Conservation (phyloP, 2,113 vertebrate species). For the Halcyon senegalensis region DNA sequence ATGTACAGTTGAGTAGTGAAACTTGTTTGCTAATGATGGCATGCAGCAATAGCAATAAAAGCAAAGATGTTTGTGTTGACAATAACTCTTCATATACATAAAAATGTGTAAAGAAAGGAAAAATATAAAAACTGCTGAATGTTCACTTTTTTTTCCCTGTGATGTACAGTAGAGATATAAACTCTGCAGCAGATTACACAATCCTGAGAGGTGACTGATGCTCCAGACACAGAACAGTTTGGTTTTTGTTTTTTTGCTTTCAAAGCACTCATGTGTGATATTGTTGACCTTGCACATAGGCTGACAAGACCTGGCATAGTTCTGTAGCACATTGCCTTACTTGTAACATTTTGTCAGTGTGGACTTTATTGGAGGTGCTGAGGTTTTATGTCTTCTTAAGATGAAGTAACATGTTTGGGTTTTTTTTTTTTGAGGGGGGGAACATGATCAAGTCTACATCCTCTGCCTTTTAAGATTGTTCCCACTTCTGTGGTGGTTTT, state of each 20-base stretch:
- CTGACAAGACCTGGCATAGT: accelerated
- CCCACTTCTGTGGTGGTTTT: background rate
- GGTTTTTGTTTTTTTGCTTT: background rate
- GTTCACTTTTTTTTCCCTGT: slow-evolving; percentile 24
- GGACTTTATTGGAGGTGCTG: background rate
- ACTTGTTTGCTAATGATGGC: slow-evolving; percentile 64
- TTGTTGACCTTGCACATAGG: background rate
- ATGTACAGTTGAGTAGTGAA: slow-evolving; percentile 44
- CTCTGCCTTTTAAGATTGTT: background rate
- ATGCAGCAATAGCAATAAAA: slow-evolving; percentile 66
- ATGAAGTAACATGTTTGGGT: background rate
- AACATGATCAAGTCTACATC: background rate
- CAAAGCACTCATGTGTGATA: background rate
- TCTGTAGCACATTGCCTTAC: background rate
- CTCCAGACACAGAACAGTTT: background rate
- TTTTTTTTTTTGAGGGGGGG: background rate
- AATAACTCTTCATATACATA: slow-evolving; percentile 68
- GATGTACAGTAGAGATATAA: slow-evolving; percentile 14
- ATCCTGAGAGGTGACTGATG: background rate
- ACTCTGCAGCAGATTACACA: background rate
- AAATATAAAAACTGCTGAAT: slow-evolving; percentile 61
- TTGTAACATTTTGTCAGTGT: background rate
- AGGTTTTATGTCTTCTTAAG: background rate
- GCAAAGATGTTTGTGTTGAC: slow-evolving; percentile 56
- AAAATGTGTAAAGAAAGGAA: slow-evolving; percentile 58